A percentile compares a stretch with the other conserved stretches of the same genome.
These are phyloP conservation scores for Felis catus DNA, from an alignment of 2,113 vertebrate genomes.

Conservation along the genomic window F.catus_Fca126_mat1.0 CM031416.1:84565001-84565500, in stretches of 20 bases:
- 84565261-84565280: slow-evolving; percentile 57
- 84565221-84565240: not conserved
- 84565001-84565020: not conserved
- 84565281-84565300: slow-evolving; percentile 60
- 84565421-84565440: not conserved
- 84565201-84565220: not conserved
- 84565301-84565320: slow-evolving; percentile 56
- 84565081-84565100: slow-evolving; percentile 35
- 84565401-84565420: not conserved
- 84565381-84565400: slow-evolving; percentile 23
- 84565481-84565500: slow-evolving; percentile 25
- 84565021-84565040: not conserved
- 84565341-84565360: slow-evolving; percentile 32
- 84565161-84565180: slow-evolving; percentile 30
- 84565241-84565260: slow-evolving; percentile 43
- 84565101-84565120: not conserved
- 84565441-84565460: not conserved
- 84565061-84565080: slow-evolving; percentile 30
- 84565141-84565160: slow-evolving; percentile 61
- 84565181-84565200: not conserved
- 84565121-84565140: slow-evolving; percentile 51
- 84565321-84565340: slow-evolving; percentile 63
- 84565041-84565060: slow-evolving; percentile 29
- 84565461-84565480: slow-evolving; percentile 23
- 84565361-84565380: not conserved